Percentiles rank a stretch among this genome's conserved stretches.
phyloP scores from a whole-genome alignment of 2,888 invertebrate species.

The Apotomis turbidana region DNA sequence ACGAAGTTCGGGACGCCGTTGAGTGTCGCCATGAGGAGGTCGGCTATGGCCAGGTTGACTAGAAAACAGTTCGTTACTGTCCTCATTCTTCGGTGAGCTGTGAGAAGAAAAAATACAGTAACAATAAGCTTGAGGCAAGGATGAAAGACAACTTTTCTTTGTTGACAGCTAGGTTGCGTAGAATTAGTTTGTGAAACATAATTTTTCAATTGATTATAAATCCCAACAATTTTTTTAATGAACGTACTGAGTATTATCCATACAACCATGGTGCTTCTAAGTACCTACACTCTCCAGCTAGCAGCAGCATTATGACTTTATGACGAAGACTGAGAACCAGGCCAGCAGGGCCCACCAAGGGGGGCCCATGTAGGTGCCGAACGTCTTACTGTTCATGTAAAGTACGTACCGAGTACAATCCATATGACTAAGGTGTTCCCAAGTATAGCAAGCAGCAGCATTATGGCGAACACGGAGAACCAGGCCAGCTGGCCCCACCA shows the following conservation, averaged over 20 bases:
- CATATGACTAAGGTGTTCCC: slow-evolving; percentile 96
- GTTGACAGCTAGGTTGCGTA: no score
- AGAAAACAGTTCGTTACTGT: slow-evolving; percentile 96
- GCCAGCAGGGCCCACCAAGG: no score
- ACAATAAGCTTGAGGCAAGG: neutral
- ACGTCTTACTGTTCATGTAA: neutral
- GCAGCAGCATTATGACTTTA: no score
- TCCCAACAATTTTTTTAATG: no score
- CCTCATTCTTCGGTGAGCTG: slow-evolving; percentile 92
- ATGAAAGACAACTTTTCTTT: no score
- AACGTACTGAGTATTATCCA: no score
- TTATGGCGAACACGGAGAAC: slow-evolving; percentile 88
- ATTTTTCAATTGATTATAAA: no score
- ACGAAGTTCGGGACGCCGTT: slow-evolving; percentile 95
- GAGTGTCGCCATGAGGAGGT: slow-evolving; percentile 92
- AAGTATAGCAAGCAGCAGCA: slow-evolving; percentile 90
- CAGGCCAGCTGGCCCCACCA: slow-evolving; percentile 89
- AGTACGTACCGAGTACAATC: slow-evolving; percentile 91
- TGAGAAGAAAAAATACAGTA: neutral
- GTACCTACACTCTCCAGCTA: no score
- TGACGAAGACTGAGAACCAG: no score
- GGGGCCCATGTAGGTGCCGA: no score
- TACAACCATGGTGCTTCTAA: no score
- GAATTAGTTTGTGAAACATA: no score
- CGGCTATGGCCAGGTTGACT: slow-evolving; percentile 93